phyloP scores from a whole-genome alignment of 53 echinoderm and acorn worm genomes.

The Henricia sp. region DNA sequence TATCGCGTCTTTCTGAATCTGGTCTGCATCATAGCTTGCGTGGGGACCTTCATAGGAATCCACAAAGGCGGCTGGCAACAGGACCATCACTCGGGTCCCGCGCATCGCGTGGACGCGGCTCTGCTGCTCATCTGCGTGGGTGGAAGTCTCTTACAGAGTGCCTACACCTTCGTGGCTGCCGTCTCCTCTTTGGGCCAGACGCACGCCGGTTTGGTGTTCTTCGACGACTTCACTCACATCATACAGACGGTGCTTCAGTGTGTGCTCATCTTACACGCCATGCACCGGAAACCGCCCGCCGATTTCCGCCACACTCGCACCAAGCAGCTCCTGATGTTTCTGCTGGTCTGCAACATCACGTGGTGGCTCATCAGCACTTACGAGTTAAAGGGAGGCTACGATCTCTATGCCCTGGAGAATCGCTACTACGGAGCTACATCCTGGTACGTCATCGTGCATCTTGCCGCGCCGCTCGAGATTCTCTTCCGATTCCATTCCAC shows the following conservation, averaged over 20 bases:
- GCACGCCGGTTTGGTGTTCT: conserved; percentile 81
- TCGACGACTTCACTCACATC: conserved; percentile 88
- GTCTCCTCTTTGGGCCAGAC: conserved; percentile 68
- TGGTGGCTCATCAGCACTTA: conserved; percentile 97
- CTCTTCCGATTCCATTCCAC: conserved; percentile 99
- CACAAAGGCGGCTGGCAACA: conserved; percentile 92
- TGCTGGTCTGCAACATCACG: conserved; percentile 89
- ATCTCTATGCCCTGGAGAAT: conserved; percentile 88
- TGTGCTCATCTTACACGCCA: conserved; percentile 59
- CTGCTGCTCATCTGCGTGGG: conserved; percentile 85
- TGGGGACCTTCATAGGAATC: conserved; percentile 81
- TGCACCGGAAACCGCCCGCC: conserved; percentile 92
- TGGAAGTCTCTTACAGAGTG: conserved; percentile 85
- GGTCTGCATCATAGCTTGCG: conserved; percentile 81
- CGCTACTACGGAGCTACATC: conserved; percentile 92
- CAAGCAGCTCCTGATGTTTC: conserved; percentile 96
- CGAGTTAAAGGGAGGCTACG: conserved; percentile 95
- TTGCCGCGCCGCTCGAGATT: conserved; percentile 92
- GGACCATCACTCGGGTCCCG: conserved; percentile 85
- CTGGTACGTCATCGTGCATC: conserved; percentile 97
- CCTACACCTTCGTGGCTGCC: conserved; percentile 92
- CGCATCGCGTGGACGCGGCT: conserved; percentile 89
- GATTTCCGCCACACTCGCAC: conserved; percentile 91
- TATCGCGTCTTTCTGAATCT: conserved; percentile 92
- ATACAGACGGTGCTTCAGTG: conserved; percentile 88